Evolutionary conservation across 2,888 invertebrate genomes (phyloP).

Genomic region (Meganola albula): DNA sequence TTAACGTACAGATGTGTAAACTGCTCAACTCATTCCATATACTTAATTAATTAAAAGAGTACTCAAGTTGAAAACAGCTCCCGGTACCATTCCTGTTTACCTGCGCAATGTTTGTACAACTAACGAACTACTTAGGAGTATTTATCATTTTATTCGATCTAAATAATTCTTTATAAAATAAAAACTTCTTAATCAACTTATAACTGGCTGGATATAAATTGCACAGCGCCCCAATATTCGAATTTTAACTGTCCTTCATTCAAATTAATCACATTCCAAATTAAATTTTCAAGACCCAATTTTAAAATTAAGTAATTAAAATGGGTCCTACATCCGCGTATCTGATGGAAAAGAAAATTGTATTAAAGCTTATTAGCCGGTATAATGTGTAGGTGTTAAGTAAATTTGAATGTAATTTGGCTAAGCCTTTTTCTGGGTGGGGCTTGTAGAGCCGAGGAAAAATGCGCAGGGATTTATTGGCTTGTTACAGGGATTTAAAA

Average conservation of each 20-base stretch:
- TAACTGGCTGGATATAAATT: too few species aligned
- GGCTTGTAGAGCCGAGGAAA: conserved; percentile 45
- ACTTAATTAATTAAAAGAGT: conserved; percentile 73
- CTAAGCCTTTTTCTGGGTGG: conserved; percentile 59
- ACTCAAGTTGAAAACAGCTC: conserved; percentile 43
- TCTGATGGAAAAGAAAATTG: conserved; percentile 62
- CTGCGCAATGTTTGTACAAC: conserved; percentile 57
- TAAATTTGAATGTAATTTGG: conserved; percentile 77
- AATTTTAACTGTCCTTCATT: conserved; percentile 63
- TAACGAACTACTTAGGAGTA: conserved; percentile 67
- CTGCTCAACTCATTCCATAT: conserved; percentile 50
- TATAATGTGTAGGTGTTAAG: conserved; percentile 75
- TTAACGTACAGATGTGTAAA: conserved; percentile 40
- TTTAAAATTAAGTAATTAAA: conserved; percentile 63
- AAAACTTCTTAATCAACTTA: too few species aligned
- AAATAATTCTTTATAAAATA: too few species aligned
- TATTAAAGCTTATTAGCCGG: conserved; percentile 68
- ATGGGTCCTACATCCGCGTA: conserved; percentile 44
- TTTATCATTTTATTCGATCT: conserved; percentile 48
- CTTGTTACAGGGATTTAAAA: conserved; percentile 76
- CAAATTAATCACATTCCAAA: too few species aligned
- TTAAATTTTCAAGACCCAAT: conserved; percentile 61
- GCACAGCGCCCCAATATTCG: too few species aligned
- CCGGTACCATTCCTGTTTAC: conserved; percentile 51
- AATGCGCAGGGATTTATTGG: conserved; percentile 75